Conservation (phyloP, 1,140 invertebrate genomes). For the Andricus grossulariae region DNA sequence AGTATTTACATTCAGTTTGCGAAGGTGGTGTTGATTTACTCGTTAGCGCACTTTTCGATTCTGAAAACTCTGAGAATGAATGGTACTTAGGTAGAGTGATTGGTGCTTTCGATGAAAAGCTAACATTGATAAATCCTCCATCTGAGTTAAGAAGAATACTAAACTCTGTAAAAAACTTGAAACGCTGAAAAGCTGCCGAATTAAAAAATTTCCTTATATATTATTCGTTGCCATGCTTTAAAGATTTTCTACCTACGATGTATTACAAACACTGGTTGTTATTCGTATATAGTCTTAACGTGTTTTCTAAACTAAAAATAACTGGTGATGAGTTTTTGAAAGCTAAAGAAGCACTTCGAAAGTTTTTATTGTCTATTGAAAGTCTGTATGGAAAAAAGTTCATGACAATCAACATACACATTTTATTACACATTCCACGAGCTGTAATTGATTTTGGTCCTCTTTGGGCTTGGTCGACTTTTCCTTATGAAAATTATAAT, state of each 20-base stretch:
- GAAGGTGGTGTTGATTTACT: slow-evolving; percentile 47
- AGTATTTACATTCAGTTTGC: slow-evolving; percentile 51
- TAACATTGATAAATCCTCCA: slow-evolving; percentile 41
- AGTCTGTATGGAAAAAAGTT: slow-evolving; percentile 12
- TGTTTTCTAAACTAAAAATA: slow-evolving; percentile 44
- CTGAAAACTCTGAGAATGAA: slow-evolving; percentile 35
- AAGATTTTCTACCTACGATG: slow-evolving; percentile 34
- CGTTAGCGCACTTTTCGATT: slow-evolving; percentile 44
- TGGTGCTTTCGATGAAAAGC: slow-evolving; percentile 33
- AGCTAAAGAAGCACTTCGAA: slow-evolving; percentile 32
- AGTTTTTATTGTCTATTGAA: slow-evolving; percentile 16
- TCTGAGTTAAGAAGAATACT: slow-evolving; percentile 47
- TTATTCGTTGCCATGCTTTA: slow-evolving; percentile 49
- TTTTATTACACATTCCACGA: slow-evolving; percentile 29
- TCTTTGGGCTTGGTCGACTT: slow-evolving; percentile 28
- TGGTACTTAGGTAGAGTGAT: slow-evolving; percentile 40
- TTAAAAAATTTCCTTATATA: slow-evolving; percentile 51
- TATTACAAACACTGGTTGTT: slow-evolving; percentile 53
- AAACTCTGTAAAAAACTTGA: slow-evolving; percentile 43
- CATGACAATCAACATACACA: slow-evolving; percentile 32
- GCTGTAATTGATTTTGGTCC: slow-evolving; percentile 8
- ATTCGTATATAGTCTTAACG: slow-evolving; percentile 40
- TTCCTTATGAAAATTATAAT: slow-evolving; percentile 32
- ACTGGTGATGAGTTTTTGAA: slow-evolving; percentile 13
- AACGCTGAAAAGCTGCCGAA: slow-evolving; percentile 55